Conservation (phyloP, 2,113 vertebrate species). For the Heterocephalus glaber region DNA sequence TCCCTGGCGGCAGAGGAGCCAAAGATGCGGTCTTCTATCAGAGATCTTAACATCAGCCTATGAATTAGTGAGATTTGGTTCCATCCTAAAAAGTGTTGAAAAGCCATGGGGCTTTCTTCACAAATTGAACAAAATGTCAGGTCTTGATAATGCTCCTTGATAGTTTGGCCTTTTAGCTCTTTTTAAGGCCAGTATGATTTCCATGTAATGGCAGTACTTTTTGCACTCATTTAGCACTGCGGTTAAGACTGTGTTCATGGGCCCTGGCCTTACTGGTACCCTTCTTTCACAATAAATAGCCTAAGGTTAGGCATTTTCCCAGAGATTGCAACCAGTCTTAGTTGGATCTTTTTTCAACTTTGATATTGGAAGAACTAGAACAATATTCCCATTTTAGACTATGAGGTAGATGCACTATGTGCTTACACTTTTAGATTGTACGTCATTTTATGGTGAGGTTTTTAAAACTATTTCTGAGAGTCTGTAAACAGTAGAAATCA, state of each 20-base stretch:
- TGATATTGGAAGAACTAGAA: not conserved
- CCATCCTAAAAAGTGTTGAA: constrained; percentile 40
- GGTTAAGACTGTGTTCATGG: not conserved
- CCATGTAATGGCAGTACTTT: not conserved
- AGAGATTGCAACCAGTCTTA: not conserved
- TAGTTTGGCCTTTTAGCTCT: not conserved
- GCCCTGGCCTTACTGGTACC: not conserved
- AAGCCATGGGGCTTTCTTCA: constrained; percentile 30
- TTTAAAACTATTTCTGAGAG: not conserved
- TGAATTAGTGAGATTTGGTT: constrained; percentile 44
- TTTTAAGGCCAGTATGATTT: constrained; percentile 2
- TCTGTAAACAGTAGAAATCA: constrained; percentile 17
- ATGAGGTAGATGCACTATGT: not conserved
- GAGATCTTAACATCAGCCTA: constrained; percentile 36
- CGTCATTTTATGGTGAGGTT: constrained; percentile 7
- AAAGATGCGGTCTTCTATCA: constrained; percentile 46
- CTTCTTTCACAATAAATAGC: not conserved
- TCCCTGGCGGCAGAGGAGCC: constrained; percentile 22
- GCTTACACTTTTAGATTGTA: not conserved
- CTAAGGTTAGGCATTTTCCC: not conserved
- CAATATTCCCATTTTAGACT: not conserved
- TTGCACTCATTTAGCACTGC: not conserved
- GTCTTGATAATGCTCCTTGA: not conserved
- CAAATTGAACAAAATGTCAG: constrained; percentile 37
- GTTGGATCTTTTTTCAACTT: constrained; percentile 19